phyloP scores from a whole-genome alignment of 2,797 vertebrate species.

The Betta splendens region DNA sequence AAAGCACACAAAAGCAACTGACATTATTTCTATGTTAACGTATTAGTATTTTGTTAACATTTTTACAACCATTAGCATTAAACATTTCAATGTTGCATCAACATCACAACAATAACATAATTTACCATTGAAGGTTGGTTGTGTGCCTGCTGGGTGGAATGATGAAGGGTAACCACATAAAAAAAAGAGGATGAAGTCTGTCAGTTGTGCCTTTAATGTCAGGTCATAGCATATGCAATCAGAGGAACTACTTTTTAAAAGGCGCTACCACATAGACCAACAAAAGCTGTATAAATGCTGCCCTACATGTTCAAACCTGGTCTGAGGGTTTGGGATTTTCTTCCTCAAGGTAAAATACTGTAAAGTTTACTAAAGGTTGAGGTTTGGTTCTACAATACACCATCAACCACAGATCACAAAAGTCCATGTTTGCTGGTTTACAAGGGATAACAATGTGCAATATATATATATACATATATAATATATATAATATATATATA shows the following conservation, averaged over 20 bases:
- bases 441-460: slow-evolving; percentile 53
- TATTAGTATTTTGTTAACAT: too few species aligned
- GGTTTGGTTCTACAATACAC: neutral
- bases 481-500: too few species aligned
- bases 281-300: neutral
- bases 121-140: too few species aligned
- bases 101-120: too few species aligned
- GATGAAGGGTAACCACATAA: slow-evolving; percentile 14
- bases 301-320: slow-evolving; percentile 11
- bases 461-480: too few species aligned
- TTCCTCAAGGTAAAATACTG: slow-evolving; percentile 16
- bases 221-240: slow-evolving; percentile 20
- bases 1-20: too few species aligned
- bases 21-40: too few species aligned
- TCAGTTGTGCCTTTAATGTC: slow-evolving; percentile 53
- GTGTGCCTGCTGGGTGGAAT: too few species aligned
- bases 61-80: too few species aligned
- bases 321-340: slow-evolving; percentile 6
- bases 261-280: neutral
- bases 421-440: slow-evolving; percentile 16
- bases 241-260: slow-evolving; percentile 23
- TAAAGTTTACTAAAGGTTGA: neutral
- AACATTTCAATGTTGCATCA: too few species aligned
- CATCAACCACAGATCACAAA: neutral
- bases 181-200: neutral